These are phyloP conservation scores for Leucophenga montana DNA, from an alignment of 2,888 invertebrate species.

Conservation along the genomic window DNA sequence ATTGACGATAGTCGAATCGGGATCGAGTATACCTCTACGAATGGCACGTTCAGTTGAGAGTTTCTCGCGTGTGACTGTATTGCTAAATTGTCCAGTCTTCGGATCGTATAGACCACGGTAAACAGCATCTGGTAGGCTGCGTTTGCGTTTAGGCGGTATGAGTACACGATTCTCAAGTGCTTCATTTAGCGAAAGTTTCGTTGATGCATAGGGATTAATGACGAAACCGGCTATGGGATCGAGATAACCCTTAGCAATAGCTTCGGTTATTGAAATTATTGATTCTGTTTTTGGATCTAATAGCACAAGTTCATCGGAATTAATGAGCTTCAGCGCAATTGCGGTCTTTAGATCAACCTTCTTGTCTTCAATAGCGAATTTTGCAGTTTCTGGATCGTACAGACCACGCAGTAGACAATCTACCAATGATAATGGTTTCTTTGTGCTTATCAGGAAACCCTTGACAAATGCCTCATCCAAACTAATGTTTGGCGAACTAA, in stretches of 20 bases:
- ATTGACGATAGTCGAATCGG: slow-evolving; percentile 88
- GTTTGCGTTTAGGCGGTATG: slow-evolving; percentile 86
- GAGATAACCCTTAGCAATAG: slow-evolving; percentile 83
- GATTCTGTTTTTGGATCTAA: slow-evolving; percentile 86
- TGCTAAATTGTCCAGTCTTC: slow-evolving; percentile 85
- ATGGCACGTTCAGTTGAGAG: slow-evolving; percentile 88
- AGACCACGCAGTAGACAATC: slow-evolving; percentile 87
- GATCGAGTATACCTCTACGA: slow-evolving; percentile 87
- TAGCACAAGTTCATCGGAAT: slow-evolving; percentile 83
- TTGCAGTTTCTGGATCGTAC: slow-evolving; percentile 84
- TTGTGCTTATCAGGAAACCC: slow-evolving; percentile 85
- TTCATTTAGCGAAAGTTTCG: slow-evolving; percentile 84
- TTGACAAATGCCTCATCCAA: slow-evolving; percentile 86
- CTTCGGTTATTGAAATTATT: slow-evolving; percentile 85
- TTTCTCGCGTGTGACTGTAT: slow-evolving; percentile 85
- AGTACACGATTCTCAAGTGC: slow-evolving; percentile 88
- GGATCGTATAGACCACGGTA: slow-evolving; percentile 93
- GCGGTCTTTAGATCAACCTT: slow-evolving; percentile 83
- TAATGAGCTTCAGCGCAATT: slow-evolving; percentile 83
- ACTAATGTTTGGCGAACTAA: slow-evolving; percentile 81
- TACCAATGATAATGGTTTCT: slow-evolving; percentile 86
- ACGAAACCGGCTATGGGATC: slow-evolving; percentile 87
- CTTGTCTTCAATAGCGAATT: slow-evolving; percentile 80
- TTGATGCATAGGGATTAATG: slow-evolving; percentile 82
- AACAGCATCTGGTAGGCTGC: slow-evolving; percentile 91